Percentiles rank a stretch among this genome's conserved stretches.
Conservation (phyloP, 2,888 invertebrate species). For the Nymphalis polychloros region DNA sequence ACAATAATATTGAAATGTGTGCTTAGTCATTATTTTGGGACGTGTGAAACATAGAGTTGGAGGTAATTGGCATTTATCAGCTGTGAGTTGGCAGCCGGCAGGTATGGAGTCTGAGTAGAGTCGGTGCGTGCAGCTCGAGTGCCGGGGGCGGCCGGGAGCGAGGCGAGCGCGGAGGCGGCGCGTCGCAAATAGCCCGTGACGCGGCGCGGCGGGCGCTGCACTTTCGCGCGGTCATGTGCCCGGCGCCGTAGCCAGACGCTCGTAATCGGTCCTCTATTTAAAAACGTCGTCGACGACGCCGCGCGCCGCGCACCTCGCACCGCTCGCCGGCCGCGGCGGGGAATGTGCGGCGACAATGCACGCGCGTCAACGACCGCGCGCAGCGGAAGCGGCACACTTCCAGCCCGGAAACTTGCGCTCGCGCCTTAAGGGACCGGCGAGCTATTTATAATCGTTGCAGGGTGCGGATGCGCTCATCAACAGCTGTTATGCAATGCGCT, state of each 20-base stretch:
- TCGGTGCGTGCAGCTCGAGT: not conserved
- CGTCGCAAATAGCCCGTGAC: slow-evolving; percentile 79
- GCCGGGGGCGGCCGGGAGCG: slow-evolving; percentile 27
- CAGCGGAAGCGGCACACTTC: slow-evolving; percentile 80
- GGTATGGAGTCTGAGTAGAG: slow-evolving; percentile 4
- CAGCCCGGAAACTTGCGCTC: slow-evolving; percentile 79
- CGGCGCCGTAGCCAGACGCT: slow-evolving; percentile 76
- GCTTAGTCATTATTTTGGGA: not conserved
- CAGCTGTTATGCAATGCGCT: slow-evolving; percentile 64
- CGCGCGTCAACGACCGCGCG: slow-evolving; percentile 78
- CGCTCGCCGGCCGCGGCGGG: slow-evolving; percentile 68
- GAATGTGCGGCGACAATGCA: slow-evolving; percentile 76
- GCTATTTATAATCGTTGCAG: slow-evolving; percentile 72
- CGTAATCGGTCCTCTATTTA: slow-evolving; percentile 79
- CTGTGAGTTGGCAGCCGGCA: not conserved
- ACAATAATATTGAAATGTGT: not conserved
- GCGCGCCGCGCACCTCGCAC: slow-evolving; percentile 27
- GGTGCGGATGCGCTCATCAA: slow-evolving; percentile 46
- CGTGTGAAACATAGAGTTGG: not conserved
- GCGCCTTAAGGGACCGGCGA: slow-evolving; percentile 76
- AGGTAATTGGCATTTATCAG: slow-evolving; percentile 8
- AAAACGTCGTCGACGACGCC: slow-evolving; percentile 73
- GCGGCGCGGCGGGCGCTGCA: slow-evolving; percentile 72
- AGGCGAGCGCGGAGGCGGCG: slow-evolving; percentile 39
- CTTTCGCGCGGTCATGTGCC: slow-evolving; percentile 78